Percentiles rank a stretch among this genome's conserved stretches.
Conservation (phyloP, 1,140 invertebrate genomes). For the Arctopsyche grandis region DNA sequence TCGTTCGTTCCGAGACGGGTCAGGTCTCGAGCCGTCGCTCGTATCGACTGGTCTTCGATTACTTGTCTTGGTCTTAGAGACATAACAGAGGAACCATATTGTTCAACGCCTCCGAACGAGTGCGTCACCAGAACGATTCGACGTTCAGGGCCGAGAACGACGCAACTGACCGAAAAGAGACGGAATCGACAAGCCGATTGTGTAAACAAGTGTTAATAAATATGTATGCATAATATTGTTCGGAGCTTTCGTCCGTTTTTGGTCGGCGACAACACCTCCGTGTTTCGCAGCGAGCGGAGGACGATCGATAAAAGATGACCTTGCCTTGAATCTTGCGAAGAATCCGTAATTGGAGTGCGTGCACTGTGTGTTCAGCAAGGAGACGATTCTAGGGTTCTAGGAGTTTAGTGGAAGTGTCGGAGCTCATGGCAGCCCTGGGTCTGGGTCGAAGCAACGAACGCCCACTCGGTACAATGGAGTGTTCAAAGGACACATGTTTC, state of each 20-base stretch:
- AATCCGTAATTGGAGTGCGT: no score
- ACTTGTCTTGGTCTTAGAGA: not conserved
- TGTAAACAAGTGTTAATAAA: conserved; percentile 15
- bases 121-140: not conserved
- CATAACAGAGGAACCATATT: not conserved
- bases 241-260: not conserved
- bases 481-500: no score
- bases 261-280: no score
- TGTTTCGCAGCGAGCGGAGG: no score
- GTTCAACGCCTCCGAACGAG: not conserved
- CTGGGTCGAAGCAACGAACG: no score
- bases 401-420: no score
- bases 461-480: no score
- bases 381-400: no score
- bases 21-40: not conserved
- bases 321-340: no score
- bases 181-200: not conserved
- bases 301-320: no score
- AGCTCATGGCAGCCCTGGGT: no score
- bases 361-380: no score
- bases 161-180: not conserved
- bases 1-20: not conserved
- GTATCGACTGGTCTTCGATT: conserved; percentile 1
- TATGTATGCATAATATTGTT: not conserved
- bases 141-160: conserved; percentile 9